Percentiles rank a stretch among this genome's conserved stretches.
Conservation (phyloP, 2,113 vertebrate genomes). For the Pedetes capensis region DNA sequence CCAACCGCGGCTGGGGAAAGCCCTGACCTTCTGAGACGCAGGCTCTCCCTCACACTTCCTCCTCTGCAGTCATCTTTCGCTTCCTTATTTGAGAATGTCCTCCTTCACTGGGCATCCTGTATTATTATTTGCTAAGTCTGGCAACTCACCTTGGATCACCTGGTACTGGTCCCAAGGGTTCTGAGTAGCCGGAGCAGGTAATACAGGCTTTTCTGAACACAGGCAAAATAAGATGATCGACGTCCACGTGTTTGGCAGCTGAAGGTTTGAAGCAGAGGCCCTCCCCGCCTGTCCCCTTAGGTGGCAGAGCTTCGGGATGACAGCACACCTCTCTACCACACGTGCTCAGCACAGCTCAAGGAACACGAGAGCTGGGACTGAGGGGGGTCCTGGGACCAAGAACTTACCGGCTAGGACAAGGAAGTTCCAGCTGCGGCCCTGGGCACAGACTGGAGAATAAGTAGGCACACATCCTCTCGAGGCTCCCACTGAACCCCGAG, state of each 20-base stretch:
- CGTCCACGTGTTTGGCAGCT: too few species aligned
- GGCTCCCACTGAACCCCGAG: neutral
- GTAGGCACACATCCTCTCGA: neutral
- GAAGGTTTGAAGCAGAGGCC: neutral
- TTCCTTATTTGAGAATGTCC: neutral
- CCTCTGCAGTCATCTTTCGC: neutral
- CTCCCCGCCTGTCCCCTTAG: neutral
- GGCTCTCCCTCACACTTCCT: neutral
- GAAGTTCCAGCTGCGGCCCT: neutral
- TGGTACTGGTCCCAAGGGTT: too few species aligned
- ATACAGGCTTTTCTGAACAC: too few species aligned
- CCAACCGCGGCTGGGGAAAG: rapidly evolving
- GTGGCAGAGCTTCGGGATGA: neutral
- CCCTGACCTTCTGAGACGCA: neutral
- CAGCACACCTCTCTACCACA: neutral
- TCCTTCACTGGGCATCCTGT: neutral
- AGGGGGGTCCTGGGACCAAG: neutral
- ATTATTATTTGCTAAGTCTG: too few species aligned
- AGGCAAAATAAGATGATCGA: too few species aligned
- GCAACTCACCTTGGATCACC: too few species aligned
- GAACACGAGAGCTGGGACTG: too few species aligned
- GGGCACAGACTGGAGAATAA: neutral
- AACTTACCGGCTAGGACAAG: neutral
- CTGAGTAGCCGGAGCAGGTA: too few species aligned
- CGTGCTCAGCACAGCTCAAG: neutral